Evolutionary conservation across 2,888 invertebrate genomes (phyloP), one percentile per base, ranked within the genome.

Genomic region (Anodontia alba): DNA sequence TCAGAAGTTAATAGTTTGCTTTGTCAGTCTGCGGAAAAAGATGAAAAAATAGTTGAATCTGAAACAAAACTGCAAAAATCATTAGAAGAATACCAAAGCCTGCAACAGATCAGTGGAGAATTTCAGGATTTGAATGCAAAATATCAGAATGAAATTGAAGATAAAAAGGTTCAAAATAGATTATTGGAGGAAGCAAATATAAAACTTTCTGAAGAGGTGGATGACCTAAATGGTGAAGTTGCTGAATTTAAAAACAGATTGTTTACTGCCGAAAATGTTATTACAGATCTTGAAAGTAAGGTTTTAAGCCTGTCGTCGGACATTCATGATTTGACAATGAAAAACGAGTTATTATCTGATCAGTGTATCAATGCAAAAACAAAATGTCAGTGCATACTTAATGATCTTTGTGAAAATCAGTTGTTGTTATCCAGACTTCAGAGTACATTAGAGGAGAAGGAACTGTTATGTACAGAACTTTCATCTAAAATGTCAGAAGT

Each of bases 221-320:
- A 79, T 57, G 81, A 84, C 33, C n/a, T 72, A 0, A 26, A 42
- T 62, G 79, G 81, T 23, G 74, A 84, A 72, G 57, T 74, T 29
- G 84, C 76, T 81, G 84, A 84, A 69, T 66, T 79, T 42, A 68
- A 80, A 66, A 76, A 79, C 8, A 70, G 81, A 42, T 23, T 84
- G n/a, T 12, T n/a, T 33, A 57, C 69, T 49, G 78, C 84, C 49
- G 79, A 75, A 31, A 77, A 75, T 79, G 79, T 77, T 15, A 75
- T 84, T 46, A 71, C 78, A 17, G 79, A 77, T 71, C 72, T 75
- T 31, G 83, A 83, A 76, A 29, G 29, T 12, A 77, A 67, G 31
- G 57, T 76, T 67, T 8, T 5, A 26, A 26, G 54, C 23, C n/a
- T 54, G 15, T 2, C 54, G 5, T 26, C 54, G 3, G 8, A 54